Percentiles rank a stretch among this genome's conserved stretches.
Conservation (phyloP, 1,140 invertebrate genomes). For the Coenobita brevimanus region DNA sequence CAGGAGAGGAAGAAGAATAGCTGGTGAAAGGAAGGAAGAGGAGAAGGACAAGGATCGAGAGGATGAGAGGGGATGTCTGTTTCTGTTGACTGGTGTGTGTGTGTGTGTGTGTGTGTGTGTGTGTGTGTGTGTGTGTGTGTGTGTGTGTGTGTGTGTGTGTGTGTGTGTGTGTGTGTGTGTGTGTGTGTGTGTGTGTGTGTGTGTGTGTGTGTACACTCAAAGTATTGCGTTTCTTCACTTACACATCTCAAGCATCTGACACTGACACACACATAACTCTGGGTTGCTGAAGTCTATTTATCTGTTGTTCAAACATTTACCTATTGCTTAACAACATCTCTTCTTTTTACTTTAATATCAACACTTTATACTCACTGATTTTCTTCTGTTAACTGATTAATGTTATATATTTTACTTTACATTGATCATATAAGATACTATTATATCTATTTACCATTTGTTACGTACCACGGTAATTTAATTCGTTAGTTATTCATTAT, state of each 20-base stretch:
- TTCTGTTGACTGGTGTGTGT: background rate
- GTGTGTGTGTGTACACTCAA: background rate
- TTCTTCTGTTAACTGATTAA: too few species aligned
- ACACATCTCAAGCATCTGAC: too few species aligned
- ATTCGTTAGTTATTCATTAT: too few species aligned
- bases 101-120: background rate
- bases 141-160: background rate
- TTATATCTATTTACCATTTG: too few species aligned
- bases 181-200: constrained; percentile 4
- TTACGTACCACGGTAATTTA: too few species aligned
- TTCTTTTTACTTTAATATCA: background rate
- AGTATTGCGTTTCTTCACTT: background rate
- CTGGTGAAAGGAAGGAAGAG: too few species aligned
- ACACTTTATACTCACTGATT: background rate
- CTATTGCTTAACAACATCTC: background rate
- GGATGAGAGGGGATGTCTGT: background rate
- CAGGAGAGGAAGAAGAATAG: too few species aligned
- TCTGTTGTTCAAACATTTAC: background rate
- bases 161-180: background rate
- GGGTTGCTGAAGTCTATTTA: too few species aligned
- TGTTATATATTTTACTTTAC: too few species aligned
- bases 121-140: background rate
- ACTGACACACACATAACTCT: too few species aligned
- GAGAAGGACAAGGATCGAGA: background rate
- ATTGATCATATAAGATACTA: too few species aligned